Percentiles rank a stretch among this genome's conserved stretches.
Conservation (phyloP, 2,888 invertebrate genomes). For the Zygothrica quintamaculata region DNA sequence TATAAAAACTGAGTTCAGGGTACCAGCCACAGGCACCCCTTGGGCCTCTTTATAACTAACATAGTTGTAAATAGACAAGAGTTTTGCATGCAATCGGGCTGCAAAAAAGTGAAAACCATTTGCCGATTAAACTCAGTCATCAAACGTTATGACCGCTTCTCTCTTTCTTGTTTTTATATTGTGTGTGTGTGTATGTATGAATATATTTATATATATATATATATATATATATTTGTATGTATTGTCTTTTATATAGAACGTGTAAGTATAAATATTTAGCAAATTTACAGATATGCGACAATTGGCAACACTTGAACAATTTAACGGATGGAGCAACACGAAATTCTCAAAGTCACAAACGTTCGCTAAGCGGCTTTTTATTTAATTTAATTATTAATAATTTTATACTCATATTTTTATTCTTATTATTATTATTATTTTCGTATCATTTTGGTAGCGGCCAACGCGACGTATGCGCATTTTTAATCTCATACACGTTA, state of each 20-base stretch:
- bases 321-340: constrained; percentile 57
- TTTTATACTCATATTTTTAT: constrained; percentile 1
- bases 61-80: constrained; percentile 42
- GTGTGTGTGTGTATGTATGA: neutral
- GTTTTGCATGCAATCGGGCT: constrained; percentile 56
- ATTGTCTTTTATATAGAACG: constrained; percentile 55
- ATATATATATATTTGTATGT: no score
- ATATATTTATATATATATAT: neutral
- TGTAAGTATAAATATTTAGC: constrained; percentile 16
- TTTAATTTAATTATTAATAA: constrained; percentile 5
- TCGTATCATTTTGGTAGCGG: constrained; percentile 8
- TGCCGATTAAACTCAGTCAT: constrained; percentile 40
- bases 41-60: constrained; percentile 20
- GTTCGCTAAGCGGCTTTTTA: constrained; percentile 58
- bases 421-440: neutral
- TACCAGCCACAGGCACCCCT: constrained; percentile 34
- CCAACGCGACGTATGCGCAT: constrained; percentile 69
- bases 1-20: constrained; percentile 51
- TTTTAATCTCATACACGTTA: constrained; percentile 61
- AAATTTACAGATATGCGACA: constrained; percentile 43
- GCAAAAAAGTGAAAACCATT: constrained; percentile 60
- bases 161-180: neutral
- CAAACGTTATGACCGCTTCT: constrained; percentile 21
- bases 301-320: constrained; percentile 58
- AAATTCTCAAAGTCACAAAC: constrained; percentile 61